phyloP scores from a whole-genome alignment of 1,140 invertebrate genomes.

The Anastrepha obliqua region DNA sequence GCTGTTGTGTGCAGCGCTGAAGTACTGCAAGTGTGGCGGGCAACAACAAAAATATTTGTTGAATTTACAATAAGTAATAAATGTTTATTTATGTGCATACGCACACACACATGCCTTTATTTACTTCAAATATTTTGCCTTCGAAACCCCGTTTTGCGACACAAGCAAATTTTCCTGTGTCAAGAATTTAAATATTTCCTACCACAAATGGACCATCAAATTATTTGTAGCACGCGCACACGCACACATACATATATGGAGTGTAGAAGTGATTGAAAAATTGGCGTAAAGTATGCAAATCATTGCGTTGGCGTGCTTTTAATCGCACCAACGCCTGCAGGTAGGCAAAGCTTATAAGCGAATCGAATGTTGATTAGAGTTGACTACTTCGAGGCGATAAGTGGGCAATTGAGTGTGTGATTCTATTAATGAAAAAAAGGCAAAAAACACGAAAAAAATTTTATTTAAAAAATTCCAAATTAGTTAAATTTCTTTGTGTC shows the following conservation, averaged over 20 bases:
- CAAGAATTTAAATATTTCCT: not conserved
- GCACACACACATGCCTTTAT: not conserved
- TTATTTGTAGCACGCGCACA: not conserved
- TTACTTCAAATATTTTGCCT: not conserved
- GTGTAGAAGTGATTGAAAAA: constrained; percentile 6
- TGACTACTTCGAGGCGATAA: too few species aligned
- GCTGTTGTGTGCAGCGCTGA: not conserved
- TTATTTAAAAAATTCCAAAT: too few species aligned
- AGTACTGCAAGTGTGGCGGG: not conserved
- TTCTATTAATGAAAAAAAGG: too few species aligned
- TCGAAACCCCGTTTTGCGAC: too few species aligned
- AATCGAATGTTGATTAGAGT: not conserved
- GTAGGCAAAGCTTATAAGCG: constrained; percentile 29
- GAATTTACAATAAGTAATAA: too few species aligned
- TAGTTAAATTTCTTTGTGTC: too few species aligned
- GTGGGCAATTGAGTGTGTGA: too few species aligned
- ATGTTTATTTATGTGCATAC: too few species aligned
- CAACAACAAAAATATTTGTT: not conserved
- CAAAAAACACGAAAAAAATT: too few species aligned
- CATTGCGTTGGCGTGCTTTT: not conserved
- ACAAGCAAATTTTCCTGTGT: constrained; percentile 10
- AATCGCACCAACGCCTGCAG: constrained; percentile 15
- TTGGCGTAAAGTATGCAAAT: constrained; percentile 18
- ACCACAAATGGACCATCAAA: constrained; percentile 42
- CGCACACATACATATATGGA: not conserved